phyloP scores from a whole-genome alignment of 2,113 vertebrate genomes.

The Arenaria interpres region DNA sequence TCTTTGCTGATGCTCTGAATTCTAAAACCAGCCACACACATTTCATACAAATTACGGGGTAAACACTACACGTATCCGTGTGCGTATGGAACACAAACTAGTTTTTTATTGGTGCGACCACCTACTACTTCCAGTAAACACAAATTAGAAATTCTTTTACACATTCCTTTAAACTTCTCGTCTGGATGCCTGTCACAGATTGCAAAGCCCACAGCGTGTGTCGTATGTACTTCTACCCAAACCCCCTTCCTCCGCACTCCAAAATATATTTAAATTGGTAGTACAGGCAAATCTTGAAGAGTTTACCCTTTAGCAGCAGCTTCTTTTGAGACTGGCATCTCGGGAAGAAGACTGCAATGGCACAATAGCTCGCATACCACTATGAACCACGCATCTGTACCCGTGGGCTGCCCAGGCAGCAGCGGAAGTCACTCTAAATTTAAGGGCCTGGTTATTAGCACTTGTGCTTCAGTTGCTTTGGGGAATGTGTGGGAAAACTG shows the following conservation, averaged over 20 bases:
- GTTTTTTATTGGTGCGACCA: neutral
- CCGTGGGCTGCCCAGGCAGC: neutral
- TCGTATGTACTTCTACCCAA: neutral
- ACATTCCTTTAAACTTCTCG: neutral
- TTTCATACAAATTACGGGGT: neutral
- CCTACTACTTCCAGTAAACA: neutral
- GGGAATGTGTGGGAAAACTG: constrained; percentile 68
- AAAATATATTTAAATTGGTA: neutral
- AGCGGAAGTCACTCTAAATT: constrained; percentile 29
- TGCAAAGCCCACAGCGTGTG: neutral
- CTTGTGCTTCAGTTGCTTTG: constrained; percentile 55
- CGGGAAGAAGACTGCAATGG: neutral
- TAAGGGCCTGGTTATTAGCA: constrained; percentile 13
- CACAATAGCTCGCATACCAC: neutral
- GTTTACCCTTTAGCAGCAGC: neutral
- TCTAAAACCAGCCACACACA: neutral
- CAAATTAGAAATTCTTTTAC: neutral
- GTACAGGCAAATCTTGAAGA: neutral
- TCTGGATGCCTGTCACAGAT: neutral
- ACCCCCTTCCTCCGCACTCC: neutral
- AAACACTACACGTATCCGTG: neutral
- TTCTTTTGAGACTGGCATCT: neutral
- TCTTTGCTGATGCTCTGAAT: neutral
- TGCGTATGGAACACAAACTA: neutral
- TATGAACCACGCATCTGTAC: neutral